A percentile compares a stretch with the other conserved stretches of the same genome.
phyloP scores from a whole-genome alignment of 2,113 vertebrate genomes.

The Atlantisia rogersi region DNA sequence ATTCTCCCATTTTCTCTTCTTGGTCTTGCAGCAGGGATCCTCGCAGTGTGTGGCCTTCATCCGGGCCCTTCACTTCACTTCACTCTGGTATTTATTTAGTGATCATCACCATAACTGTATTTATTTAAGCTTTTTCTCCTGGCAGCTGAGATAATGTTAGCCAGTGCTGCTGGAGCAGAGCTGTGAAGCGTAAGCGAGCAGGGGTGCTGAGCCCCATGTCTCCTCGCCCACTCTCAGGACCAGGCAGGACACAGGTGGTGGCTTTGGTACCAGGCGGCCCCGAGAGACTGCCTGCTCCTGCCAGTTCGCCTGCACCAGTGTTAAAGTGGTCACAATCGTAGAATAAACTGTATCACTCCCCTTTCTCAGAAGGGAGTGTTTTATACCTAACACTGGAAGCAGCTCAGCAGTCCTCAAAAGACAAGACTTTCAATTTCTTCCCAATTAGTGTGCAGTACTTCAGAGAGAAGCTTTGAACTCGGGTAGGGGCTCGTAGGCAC shows the following conservation, averaged over 20 bases:
- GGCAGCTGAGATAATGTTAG: not conserved
- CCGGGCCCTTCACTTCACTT: not conserved
- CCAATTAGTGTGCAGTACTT: not conserved
- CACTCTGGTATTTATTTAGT: not conserved
- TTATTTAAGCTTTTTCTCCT: not conserved
- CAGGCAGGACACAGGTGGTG: not conserved
- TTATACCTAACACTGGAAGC: not conserved
- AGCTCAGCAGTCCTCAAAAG: not conserved
- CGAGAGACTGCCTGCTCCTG: not conserved
- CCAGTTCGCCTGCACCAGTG: accelerated
- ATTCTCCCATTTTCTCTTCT: not conserved
- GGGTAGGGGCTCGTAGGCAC: not conserved
- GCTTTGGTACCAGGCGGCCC: not conserved
- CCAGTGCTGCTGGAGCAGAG: not conserved
- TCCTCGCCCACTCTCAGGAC: not conserved
- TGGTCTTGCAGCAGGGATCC: not conserved
- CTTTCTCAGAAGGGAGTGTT: not conserved
- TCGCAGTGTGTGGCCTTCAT: not conserved
- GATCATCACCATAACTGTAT: not conserved
- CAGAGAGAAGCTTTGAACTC: slow-evolving; percentile 23
- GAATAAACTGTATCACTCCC: not conserved
- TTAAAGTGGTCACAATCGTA: not conserved
- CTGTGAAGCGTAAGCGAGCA: accelerated
- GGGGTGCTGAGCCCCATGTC: not conserved
- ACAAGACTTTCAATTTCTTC: not conserved